Evolutionary conservation across 2,113 vertebrate genomes (phyloP), one percentile per base, ranked within the genome.

Genomic region (Gavialis gangeticus): DNA sequence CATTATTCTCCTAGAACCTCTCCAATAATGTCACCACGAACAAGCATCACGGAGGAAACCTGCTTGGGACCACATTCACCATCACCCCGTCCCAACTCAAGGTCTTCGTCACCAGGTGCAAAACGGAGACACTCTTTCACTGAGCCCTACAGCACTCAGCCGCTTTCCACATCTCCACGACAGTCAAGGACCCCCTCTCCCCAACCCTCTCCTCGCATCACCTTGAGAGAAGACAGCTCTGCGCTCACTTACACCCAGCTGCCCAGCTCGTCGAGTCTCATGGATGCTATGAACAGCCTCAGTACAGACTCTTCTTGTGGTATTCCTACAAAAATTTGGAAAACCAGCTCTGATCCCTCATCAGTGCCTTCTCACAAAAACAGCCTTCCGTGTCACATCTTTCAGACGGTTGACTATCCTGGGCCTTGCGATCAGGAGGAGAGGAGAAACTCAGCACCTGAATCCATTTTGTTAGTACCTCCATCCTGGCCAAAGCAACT

Each of bases 151-250:
- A 97, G 96, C 60, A 98, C 98, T 91, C 98, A 98, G 28, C 97
- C 97, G 91, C 97, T 98, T 69, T 92, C 98, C 79, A 95, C 97
- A 57, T 98, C 98, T 80, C 98, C 98, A 77, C 98, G 98, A 91
- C 99, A 98, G 81, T 99, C 99, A 85, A 98, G 99, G 96, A 99
- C 98, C 95, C 99, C 99, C 66, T 99, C 99, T 90, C 99, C 99
- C 17, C 98, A 98, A 89, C 91, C 98, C 55, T 97, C 97, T 94
- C 97, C 98, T 66, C 97, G 88, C 85, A 1, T 96, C 63, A 86
- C 96, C 28, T 88, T 83, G 92, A 98, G 98, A 15, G 98, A 99
- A 75, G 98, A 99, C 97, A 59, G 90, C 92, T 91, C 93, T 97
- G 95, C 97, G 30, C 94, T 96, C 75, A 97, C 96, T 88, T 98